A percentile compares a stretch with the other conserved stretches of the same genome.
Evolutionary conservation across 2,888 invertebrate species (phyloP).

Genomic region (Lottia gigantea): DNA sequence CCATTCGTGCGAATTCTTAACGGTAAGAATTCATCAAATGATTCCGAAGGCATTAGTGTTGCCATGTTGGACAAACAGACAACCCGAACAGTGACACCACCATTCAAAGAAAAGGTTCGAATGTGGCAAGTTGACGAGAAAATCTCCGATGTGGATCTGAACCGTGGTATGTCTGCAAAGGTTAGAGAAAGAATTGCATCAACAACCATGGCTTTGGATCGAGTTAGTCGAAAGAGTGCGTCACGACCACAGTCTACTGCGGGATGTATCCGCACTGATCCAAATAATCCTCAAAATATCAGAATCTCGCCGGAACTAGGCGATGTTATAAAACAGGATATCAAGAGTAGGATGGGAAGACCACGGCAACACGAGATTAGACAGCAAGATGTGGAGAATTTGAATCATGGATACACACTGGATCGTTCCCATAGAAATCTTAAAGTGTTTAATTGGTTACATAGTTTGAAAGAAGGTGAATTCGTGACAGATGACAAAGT

Average conservation of each 20-base stretch:
- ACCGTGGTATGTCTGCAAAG: constrained; percentile 43
- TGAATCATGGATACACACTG: constrained; percentile 48
- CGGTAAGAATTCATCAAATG: constrained; percentile 22
- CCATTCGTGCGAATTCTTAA: constrained; percentile 39
- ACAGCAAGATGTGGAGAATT: constrained; percentile 45
- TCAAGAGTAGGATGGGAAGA: constrained; percentile 57
- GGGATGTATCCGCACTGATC: constrained; percentile 50
- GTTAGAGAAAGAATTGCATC: constrained; percentile 42
- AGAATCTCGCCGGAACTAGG: constrained; percentile 59
- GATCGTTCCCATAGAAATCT: constrained; percentile 76
- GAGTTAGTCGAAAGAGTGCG: constrained; percentile 36
- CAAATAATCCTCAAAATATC: constrained; percentile 54
- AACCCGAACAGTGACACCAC: constrained; percentile 29
- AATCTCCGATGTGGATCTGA: constrained; percentile 52
- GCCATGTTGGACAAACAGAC: constrained; percentile 24
- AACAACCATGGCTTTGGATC: constrained; percentile 45
- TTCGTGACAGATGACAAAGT: constrained; percentile 43
- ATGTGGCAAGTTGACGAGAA: constrained; percentile 54
- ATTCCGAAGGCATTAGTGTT: constrained; percentile 14
- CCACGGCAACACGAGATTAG: constrained; percentile 56
- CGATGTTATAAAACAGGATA: constrained; percentile 53
- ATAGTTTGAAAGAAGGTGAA: constrained; percentile 80
- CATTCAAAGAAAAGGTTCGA: constrained; percentile 26
- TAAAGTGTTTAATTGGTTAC: constrained; percentile 95
- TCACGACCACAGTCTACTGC: constrained; percentile 42